Conservation (phyloP, 1,140 invertebrate genomes). For the Conus ventricosus region DNA sequence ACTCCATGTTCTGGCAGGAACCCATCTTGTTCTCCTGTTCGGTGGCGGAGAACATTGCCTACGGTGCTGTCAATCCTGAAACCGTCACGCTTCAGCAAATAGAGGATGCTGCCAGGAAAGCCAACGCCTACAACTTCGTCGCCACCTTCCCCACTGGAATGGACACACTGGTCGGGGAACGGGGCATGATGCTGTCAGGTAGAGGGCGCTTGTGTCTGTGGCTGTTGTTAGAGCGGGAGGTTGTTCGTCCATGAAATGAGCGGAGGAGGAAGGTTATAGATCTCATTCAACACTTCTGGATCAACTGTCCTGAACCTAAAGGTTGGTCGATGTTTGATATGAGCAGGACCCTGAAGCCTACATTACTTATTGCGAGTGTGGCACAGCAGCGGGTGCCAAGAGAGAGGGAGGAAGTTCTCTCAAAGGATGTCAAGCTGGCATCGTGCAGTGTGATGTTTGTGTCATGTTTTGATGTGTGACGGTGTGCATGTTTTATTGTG, state of each 20-base stretch:
- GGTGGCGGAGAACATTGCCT: slow-evolving; percentile 76
- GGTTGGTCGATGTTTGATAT: no score
- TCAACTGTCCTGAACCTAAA: no score
- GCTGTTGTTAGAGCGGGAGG: no score
- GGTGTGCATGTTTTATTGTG: no score
- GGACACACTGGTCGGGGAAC: slow-evolving; percentile 77
- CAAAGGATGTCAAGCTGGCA: no score
- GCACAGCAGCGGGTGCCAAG: no score
- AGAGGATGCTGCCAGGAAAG: slow-evolving; percentile 72
- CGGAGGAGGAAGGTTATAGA: no score
- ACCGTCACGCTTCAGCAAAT: slow-evolving; percentile 68
- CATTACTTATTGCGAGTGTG: no score
- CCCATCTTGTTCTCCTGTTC: slow-evolving; percentile 76
- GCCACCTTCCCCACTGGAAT: slow-evolving; percentile 74
- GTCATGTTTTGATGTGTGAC: neutral
- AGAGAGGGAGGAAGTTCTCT: no score
- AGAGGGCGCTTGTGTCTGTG: neutral
- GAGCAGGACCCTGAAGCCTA: no score
- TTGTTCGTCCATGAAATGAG: no score
- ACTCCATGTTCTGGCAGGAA: slow-evolving; percentile 63
- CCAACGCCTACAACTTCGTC: slow-evolving; percentile 75
- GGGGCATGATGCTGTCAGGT: slow-evolving; percentile 75
- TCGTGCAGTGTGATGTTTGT: neutral
- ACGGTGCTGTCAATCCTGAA: slow-evolving; percentile 71
- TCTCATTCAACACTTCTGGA: no score